Conservation (phyloP, 2,888 invertebrate genomes). For the Myathropa florea region DNA sequence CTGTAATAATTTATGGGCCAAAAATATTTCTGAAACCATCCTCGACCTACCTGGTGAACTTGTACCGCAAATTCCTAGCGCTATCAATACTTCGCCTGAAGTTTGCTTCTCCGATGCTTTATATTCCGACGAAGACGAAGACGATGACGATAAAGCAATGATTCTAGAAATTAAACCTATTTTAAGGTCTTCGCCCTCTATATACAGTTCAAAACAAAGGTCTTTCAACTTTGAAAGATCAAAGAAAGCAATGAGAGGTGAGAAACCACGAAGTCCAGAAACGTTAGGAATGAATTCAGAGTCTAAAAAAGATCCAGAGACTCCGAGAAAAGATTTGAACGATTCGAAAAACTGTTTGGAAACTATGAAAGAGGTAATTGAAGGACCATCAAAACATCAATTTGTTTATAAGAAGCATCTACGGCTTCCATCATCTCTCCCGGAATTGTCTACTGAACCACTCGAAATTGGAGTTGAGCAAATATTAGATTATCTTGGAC, state of each 20-base stretch:
- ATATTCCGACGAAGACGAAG: not conserved
- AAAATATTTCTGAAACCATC: constrained; percentile 34
- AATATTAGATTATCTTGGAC: constrained; percentile 8
- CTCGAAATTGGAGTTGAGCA: not conserved
- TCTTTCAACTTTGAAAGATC: too few relatives aligned
- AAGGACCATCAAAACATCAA: too few relatives aligned
- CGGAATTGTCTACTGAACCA: not conserved
- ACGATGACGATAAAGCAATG: not conserved
- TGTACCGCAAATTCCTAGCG: not conserved
- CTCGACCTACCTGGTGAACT: not conserved
- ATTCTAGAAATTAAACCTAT: not conserved
- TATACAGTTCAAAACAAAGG: not conserved
- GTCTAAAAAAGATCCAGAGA: too few relatives aligned
- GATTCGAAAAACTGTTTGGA: too few relatives aligned
- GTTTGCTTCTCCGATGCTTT: not conserved
- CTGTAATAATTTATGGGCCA: not conserved
- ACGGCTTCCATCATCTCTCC: not conserved
- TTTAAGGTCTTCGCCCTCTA: not conserved
- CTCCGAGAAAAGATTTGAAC: too few relatives aligned
- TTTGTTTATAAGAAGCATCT: too few relatives aligned
- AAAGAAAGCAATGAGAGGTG: too few relatives aligned
- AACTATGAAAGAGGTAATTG: too few relatives aligned
- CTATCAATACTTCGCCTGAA: not conserved
- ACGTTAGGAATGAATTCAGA: too few relatives aligned
- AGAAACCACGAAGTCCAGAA: too few relatives aligned